Evolutionary conservation across 2,888 invertebrate species (phyloP).

Genomic region (Ceraclea dissimilis): DNA sequence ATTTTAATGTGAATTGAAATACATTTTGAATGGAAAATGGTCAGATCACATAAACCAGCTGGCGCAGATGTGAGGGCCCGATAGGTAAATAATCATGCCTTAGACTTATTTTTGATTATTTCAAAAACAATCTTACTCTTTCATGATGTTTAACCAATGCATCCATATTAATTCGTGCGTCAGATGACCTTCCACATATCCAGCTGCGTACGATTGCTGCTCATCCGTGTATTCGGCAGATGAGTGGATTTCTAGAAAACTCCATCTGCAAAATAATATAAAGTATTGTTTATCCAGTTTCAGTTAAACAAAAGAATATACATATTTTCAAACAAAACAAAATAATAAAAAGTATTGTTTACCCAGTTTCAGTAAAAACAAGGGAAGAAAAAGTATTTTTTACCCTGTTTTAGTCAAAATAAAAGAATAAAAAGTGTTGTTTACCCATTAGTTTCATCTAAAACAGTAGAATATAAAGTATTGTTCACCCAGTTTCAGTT

Average conservation of each 20-base stretch:
- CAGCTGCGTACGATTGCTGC: conserved; percentile 57
- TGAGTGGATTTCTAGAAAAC: conserved; percentile 51
- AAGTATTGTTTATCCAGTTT: no score
- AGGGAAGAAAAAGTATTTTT: conserved; percentile 27
- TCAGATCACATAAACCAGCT: no score
- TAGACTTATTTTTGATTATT: no score
- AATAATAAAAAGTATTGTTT: conserved; percentile 29
- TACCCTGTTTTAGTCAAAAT: conserved; percentile 41
- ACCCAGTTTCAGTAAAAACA: conserved; percentile 41
- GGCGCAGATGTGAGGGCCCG: no score
- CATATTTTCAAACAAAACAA: no score
- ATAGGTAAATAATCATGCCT: no score
- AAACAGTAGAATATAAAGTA: no score
- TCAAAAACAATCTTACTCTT: conserved; percentile 42
- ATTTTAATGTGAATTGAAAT: no score
- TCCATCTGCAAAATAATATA: conserved; percentile 44
- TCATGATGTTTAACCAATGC: conserved; percentile 55
- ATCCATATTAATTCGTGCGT: conserved; percentile 53
- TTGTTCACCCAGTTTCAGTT: conserved; percentile 43
- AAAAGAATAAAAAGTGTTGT: conserved; percentile 27
- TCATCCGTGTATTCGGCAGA: conserved; percentile 41
- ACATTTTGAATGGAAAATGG: no score
- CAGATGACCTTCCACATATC: conserved; percentile 54
- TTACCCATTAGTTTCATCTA: conserved; percentile 36
- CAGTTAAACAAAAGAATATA: no score